Evolutionary conservation across 2,797 vertebrate species (phyloP).

Genomic region (Gephyroberyx darwinii): DNA sequence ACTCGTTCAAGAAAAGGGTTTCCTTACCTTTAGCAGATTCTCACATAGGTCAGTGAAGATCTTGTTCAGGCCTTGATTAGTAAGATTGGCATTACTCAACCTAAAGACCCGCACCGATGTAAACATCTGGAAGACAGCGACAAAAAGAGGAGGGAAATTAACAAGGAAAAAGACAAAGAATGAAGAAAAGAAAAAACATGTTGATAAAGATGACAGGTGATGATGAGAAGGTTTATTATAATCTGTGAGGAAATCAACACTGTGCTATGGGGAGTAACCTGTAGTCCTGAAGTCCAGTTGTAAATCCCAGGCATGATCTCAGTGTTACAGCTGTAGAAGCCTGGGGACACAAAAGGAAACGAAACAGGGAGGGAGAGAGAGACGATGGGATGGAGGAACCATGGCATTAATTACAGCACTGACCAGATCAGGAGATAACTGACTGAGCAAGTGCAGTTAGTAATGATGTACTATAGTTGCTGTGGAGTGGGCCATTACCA

Average conservation of each 20-base stretch:
- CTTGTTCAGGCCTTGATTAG: slow-evolving; percentile 96
- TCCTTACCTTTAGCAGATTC: slow-evolving; percentile 93
- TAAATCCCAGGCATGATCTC: slow-evolving; percentile 98
- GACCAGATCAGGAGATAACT: neutral
- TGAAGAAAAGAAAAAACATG: slow-evolving; percentile 8
- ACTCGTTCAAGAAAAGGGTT: neutral
- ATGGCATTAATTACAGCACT: neutral
- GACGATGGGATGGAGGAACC: neutral
- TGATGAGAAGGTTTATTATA: neutral
- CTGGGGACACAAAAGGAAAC: slow-evolving; percentile 70
- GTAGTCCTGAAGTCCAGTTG: slow-evolving; percentile 96
- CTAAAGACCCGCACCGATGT: slow-evolving; percentile 95
- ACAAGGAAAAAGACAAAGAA: slow-evolving; percentile 6
- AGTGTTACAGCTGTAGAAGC: slow-evolving; percentile 98
- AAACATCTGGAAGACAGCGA: slow-evolving; percentile 89
- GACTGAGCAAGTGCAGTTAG: neutral
- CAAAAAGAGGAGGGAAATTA: slow-evolving; percentile 19
- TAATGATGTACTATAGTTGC: neutral
- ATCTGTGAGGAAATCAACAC: neutral
- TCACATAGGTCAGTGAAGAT: slow-evolving; percentile 98
- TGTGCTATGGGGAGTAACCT: slow-evolving; percentile 79
- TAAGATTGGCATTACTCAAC: slow-evolving; percentile 90
- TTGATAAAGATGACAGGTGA: neutral
- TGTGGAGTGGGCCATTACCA: neutral
- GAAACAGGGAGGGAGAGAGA: slow-evolving; percentile 6